These are phyloP conservation scores for Perca schrenkii DNA, from an alignment of 2,113 vertebrate species.

Conservation along the genomic window DNA sequence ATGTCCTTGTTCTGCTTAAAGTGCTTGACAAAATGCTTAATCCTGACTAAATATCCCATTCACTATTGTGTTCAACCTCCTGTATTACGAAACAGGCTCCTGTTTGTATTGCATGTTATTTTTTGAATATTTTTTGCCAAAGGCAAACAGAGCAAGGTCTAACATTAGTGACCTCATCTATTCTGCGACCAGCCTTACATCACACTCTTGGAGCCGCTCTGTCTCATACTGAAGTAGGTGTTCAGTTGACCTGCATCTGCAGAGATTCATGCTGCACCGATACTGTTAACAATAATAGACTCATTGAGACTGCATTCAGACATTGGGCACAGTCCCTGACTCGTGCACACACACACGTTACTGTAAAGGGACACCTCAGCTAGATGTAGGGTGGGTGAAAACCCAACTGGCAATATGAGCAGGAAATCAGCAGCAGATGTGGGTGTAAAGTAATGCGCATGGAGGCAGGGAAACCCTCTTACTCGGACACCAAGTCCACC, in stretches of 20 bases:
- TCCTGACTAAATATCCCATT: conserved; percentile 32
- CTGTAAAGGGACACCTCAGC: conserved; percentile 45
- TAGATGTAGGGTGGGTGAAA: conserved; percentile 52
- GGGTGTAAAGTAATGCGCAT: conserved; percentile 56
- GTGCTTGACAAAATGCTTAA: conserved; percentile 39
- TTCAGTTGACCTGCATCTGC: conserved; percentile 41
- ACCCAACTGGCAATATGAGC: conserved; percentile 59
- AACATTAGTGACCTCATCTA: conserved; percentile 64
- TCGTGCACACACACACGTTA: conserved; percentile 2
- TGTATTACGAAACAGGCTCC: conserved; percentile 22
- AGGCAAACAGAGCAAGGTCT: conserved; percentile 38
- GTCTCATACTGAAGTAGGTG: conserved; percentile 57
- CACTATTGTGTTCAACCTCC: conserved; percentile 37
- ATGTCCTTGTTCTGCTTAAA: conserved; percentile 39
- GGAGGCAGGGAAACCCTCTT: conserved; percentile 49
- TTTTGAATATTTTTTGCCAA: conserved; percentile 45
- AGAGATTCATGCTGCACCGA: conserved; percentile 31
- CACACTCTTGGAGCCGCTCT: conserved; percentile 53
- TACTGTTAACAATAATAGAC: conserved; percentile 47
- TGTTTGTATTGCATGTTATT: conserved; percentile 49
- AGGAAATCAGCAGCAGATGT: conserved; percentile 82
- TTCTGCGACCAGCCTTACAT: conserved; percentile 37
- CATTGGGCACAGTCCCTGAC: conserved; percentile 14
- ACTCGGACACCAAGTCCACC: conserved; percentile 45
- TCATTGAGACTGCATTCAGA: conserved; percentile 31